Evolutionary conservation across 2,888 invertebrate species (phyloP).

Genomic region (Thalpophila matura): DNA sequence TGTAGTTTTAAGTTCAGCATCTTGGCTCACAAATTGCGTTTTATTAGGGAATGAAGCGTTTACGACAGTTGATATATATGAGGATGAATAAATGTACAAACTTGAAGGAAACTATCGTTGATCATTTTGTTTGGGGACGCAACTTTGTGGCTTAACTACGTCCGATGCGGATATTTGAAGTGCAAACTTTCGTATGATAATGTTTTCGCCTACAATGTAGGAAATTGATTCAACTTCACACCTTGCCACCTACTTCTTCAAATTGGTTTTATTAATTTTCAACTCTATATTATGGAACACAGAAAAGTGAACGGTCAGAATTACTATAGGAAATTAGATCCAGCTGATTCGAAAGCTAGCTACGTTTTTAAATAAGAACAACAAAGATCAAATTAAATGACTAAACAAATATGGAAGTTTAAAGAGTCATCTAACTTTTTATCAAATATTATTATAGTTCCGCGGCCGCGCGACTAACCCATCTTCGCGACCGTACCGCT

Average conservation of each 20-base stretch:
- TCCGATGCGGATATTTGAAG: slow-evolving; percentile 24
- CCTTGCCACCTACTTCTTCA: background rate
- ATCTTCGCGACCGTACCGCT: slow-evolving; percentile 83
- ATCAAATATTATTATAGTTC: slow-evolving; percentile 77
- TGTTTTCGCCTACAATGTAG: slow-evolving; percentile 32
- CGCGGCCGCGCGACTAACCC: slow-evolving; percentile 64
- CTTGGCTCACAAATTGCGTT: slow-evolving; percentile 84
- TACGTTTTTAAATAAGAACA: slow-evolving; percentile 6
- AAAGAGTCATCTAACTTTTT: slow-evolving; percentile 76
- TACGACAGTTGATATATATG: slow-evolving; percentile 76
- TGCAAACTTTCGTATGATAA: slow-evolving; percentile 25
- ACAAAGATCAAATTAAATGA: slow-evolving; percentile 49
- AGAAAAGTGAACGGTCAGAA: background rate
- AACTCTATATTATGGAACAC: background rate
- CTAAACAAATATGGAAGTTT: slow-evolving; percentile 72
- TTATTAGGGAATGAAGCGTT: slow-evolving; percentile 83
- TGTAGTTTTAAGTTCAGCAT: slow-evolving; percentile 83
- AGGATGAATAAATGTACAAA: slow-evolving; percentile 70
- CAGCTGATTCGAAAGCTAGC: background rate
- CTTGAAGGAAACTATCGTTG: slow-evolving; percentile 59
- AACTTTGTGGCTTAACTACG: slow-evolving; percentile 59
- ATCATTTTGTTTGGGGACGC: slow-evolving; percentile 57
- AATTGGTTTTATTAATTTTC: background rate
- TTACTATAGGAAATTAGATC: too few relatives aligned
- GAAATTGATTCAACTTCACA: slow-evolving; percentile 2